Base-by-base conservation (phyloP, 2,888 invertebrate species). In the Sphaerophoria taeniata region DNA sequence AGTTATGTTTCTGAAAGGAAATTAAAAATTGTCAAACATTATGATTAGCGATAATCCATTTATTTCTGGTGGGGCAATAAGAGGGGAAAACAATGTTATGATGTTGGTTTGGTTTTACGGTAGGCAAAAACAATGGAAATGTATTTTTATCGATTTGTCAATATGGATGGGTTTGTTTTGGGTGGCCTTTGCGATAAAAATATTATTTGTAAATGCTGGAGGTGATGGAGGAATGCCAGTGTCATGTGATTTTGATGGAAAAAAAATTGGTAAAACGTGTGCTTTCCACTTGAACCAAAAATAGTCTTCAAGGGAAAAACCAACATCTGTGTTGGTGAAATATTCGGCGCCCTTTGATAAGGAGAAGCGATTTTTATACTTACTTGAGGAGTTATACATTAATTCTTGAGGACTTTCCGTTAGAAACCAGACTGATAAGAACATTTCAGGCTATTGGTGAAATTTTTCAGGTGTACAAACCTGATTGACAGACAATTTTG, bases 21-120 rank as follows among this genome's bases (percentile, higher is more conserved):
- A 73, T 73, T 73, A 53, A 73, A 73, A 72, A 61, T 14, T 12
- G 31, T 73, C 45, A 63, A 53, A 73, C 63, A 63, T 33, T 49
- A 43, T 43, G 73, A 73, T 73, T 73, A 73, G 61, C 11, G 34
- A 73, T 73, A 45, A 73, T 73, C 63, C 73, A 63, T 9, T 45
- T 6, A 14, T 16, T 58, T 39, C 16, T 36, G 31, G n/a, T 9
- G 7, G 0, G 12, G 6, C 12, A 2, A n/a, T n/a, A n/a, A 2
- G 24, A 24, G 24, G 24, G 24, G 24, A 24, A 2, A 24, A 1
- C 24, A 2, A 24, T 61, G 4, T n/a, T 43, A 3, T 45, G 1
- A 6, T 4, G 12, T 67, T 45, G 33, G 0, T 39, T 16, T 36
- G 36, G n/a, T 16, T 4, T 0, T 3, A 6, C 24, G 4, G 34